Evolutionary conservation across 2,888 invertebrate genomes (phyloP), one percentile per base, ranked within the genome.

Genomic region (Eupithecia vulgata): DNA sequence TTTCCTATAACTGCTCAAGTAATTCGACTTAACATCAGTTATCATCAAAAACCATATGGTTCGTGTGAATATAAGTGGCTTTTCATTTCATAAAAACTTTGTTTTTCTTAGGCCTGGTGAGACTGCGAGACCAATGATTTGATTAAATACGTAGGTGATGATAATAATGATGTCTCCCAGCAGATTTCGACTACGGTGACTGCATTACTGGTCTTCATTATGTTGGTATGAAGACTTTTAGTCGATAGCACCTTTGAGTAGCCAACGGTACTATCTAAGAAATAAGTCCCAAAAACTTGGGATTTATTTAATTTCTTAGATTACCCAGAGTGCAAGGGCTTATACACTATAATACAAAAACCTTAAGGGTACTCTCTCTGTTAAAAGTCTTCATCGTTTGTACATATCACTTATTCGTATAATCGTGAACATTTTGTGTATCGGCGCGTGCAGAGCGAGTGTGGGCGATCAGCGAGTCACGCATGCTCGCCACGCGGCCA

Each of bases 391-490:
- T n/a, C 48, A 30, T 30, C 34, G 21, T 61, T 61, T 34, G 17
- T 34, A 30, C 4, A 52, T 4, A 21, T 10, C 34, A 30, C 59
- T 7, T 30, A 5, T 61, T 34, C 17, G 61, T 61, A 17, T 61
- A 61, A 61, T 64, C 57, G 35, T 65, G 64, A 67, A 17, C 59
- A 21, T 61, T 59, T 30, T 34, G 61, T 61, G 8, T 34, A 34
- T 34, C 34, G 30, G 61, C 61, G 34, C 61, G 61, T 61, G 61
- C 68, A 67, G 72, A 7, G 17, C 52, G 45, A 71, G 76, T 72
- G 79, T 79, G 76, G 76, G 79, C 78, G 79, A 76, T 52, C 37
- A 70, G 73, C 76, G 74, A 61, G 77, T 78, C 78, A 79, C 73
- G 77, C 76, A 77, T 64, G 74, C 73, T 64, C 70, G 72, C 71